Evolutionary conservation across 2,113 vertebrate species (phyloP), one percentile per base, ranked within the genome.

Genomic region (Xiphophorus hellerii): DNA sequence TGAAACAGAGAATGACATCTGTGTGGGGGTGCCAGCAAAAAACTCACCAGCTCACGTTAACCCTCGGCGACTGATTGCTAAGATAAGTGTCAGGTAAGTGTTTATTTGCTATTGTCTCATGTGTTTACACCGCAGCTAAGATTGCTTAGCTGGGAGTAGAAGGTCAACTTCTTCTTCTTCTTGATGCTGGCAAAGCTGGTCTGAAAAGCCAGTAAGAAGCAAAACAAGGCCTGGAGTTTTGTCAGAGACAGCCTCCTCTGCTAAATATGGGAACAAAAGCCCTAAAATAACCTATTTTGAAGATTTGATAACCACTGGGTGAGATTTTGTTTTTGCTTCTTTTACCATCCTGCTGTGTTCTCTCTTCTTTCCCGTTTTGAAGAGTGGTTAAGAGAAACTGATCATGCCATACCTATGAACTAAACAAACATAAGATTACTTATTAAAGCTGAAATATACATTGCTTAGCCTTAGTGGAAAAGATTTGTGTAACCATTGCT

Each of bases 11-110:
- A 7, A 27, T 17, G 37, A n/a, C 66, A 68, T 68, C 65, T 68
- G 73, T 62, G 51, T 62, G 73, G 63, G 58, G 58, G 66, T 31
- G 54, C 17, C 17, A 27, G 2, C 44, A 15, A n/a, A 58, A 65
- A 77, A n/a, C 51, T 70, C 17, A 25, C 67, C 31, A 70, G 61
- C 61, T 61, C 73, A 61, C 65, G 29, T 17, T 64, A 70, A 51
- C 74, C 35, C 5, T 28, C 30, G 28, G 29, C 17, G 1, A 6
- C 14, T 51, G 39, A 27, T 33, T 48, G 39, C 37, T 68, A n/a
- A 58, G 51, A 58, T 58, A 58, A 58, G 51, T 20, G 17, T 62
- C n/a, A 33, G 54, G 5, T 10, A 44, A 44, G 35, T 44, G 29
- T 48, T 48, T 31, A 29, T 61, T 68, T 44, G 37, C 37, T 29